A percentile compares a stretch with the other conserved stretches of the same genome.
Conservation (phyloP, 23 tunicate genomes). For the Ciona savignyi region DNA sequence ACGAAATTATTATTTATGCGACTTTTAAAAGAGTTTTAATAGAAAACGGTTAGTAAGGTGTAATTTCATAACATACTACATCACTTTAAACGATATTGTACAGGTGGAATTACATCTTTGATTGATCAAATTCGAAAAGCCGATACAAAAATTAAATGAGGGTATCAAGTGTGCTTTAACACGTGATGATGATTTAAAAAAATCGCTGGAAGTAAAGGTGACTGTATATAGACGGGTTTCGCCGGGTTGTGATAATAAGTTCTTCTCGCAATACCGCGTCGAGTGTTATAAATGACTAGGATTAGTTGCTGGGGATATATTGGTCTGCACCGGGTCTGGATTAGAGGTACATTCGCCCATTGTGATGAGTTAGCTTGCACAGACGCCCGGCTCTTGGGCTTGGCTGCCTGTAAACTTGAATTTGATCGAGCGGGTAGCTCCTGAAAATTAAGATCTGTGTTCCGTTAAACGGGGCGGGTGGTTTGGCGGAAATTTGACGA, state of each 20-base stretch:
- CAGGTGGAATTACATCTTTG: background rate
- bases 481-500: background rate
- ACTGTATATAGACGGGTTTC: background rate
- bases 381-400: background rate
- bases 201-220: background rate
- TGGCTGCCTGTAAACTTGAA: background rate
- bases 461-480: background rate
- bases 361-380: background rate
- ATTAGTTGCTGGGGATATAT: background rate
- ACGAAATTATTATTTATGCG: no score
- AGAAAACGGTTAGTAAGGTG: no score
- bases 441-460: background rate
- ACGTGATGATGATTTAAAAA: no score
- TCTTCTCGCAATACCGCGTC: background rate
- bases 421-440: background rate
- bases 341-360: background rate
- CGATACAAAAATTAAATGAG: background rate
- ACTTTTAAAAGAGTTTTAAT: no score
- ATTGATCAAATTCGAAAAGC: background rate
- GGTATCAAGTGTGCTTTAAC: background rate
- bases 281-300: background rate
- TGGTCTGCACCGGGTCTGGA: background rate
- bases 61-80: no score
- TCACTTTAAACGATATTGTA: background rate
- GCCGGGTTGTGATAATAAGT: background rate